phyloP scores from a whole-genome alignment of 1,140 invertebrate species.

The Megalonaias nervosa region DNA sequence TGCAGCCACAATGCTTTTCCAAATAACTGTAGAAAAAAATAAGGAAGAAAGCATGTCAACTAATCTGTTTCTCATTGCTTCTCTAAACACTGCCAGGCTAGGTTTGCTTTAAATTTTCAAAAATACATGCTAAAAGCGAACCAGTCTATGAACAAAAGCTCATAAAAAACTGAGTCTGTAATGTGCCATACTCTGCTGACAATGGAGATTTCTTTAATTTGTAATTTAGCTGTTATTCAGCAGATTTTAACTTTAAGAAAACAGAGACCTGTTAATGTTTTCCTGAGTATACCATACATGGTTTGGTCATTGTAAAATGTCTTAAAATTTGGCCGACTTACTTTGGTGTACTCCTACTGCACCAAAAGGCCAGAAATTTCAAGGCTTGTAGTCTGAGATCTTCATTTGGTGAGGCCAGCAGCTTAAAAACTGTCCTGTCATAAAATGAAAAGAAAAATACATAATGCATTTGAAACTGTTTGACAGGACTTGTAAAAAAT shows the following conservation, averaged over 20 bases:
- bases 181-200: too few species aligned
- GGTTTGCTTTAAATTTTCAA: too few species aligned
- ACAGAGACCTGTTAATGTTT: neutral
- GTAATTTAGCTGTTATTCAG: neutral
- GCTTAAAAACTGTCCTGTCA: constrained; percentile 92
- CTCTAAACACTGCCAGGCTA: too few species aligned
- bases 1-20: too few species aligned
- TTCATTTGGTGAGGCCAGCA: constrained; percentile 95
- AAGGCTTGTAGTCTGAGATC: constrained; percentile 95
- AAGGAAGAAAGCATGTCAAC: too few species aligned
- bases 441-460: constrained; percentile 6
- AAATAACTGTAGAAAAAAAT: too few species aligned
- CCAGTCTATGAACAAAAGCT: too few species aligned
- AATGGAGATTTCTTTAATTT: too few species aligned
- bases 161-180: too few species aligned
- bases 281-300: neutral
- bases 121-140: too few species aligned
- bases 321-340: constrained; percentile 71
- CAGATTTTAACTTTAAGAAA: constrained; percentile 1
- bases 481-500: neutral
- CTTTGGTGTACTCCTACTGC: constrained; percentile 96
- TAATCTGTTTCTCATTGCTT: too few species aligned
- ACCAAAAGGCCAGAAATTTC: constrained; percentile 94
- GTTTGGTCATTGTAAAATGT: too few species aligned
- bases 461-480: neutral